Conservation (phyloP, 2,797 vertebrate genomes). For the Capromys pilorides region DNA sequence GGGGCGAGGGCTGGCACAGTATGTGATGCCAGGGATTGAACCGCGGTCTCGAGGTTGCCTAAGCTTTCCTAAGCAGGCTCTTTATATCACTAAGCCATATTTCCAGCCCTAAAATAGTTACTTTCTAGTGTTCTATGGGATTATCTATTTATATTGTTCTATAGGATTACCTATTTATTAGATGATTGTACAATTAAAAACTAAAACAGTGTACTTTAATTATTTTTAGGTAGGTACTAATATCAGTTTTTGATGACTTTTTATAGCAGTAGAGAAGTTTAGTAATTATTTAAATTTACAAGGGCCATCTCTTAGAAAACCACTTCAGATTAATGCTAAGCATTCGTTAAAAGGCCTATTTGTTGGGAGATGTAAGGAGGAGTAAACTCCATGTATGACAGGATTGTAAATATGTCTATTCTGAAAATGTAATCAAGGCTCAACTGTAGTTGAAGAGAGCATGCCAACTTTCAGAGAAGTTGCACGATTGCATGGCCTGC, state of each 20-base stretch:
- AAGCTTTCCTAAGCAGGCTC: too few species aligned
- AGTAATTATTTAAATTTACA: constrained; percentile 9
- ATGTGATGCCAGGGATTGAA: too few species aligned
- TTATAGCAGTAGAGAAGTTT: not conserved
- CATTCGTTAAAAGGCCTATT: constrained; percentile 28
- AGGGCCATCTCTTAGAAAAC: not conserved
- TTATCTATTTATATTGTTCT: not conserved
- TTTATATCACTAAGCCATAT: too few species aligned
- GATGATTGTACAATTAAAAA: constrained; percentile 28
- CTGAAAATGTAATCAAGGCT: constrained; percentile 75
- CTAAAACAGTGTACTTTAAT: not conserved
- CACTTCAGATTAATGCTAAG: not conserved
- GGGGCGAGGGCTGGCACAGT: too few species aligned
- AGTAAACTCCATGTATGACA: constrained; percentile 32
- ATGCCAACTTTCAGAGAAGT: constrained; percentile 78
- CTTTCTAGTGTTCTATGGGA: not conserved
- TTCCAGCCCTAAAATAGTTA: not conserved
- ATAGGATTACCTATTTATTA: not conserved
- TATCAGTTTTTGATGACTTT: not conserved
- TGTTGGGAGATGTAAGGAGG: constrained; percentile 63
- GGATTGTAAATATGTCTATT: constrained; percentile 74
- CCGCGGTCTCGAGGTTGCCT: too few species aligned
- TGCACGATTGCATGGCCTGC: constrained; percentile 76
- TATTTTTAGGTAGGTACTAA: constrained; percentile 19
- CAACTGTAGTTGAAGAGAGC: constrained; percentile 50